Evolutionary conservation across 1,140 invertebrate species (phyloP).

Genomic region (Schlechtendalia chinensis): DNA sequence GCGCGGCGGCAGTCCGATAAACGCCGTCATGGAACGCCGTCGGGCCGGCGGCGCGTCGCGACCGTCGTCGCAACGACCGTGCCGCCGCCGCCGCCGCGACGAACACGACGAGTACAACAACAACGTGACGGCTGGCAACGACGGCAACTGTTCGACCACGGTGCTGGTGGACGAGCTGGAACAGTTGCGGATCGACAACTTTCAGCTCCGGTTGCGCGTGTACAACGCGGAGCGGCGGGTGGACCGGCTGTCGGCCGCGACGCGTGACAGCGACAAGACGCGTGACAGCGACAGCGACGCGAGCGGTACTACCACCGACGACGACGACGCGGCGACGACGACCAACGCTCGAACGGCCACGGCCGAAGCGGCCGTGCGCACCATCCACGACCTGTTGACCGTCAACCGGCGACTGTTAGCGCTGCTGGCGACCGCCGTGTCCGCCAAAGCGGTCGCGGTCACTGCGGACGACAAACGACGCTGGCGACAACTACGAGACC

Average conservation of each 20-base stretch:
- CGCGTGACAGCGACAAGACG: too few relatives aligned
- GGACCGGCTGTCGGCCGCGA: not conserved
- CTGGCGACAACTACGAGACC: not conserved
- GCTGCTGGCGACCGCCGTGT: not conserved
- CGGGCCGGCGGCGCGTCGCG: too few relatives aligned
- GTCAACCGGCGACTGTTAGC: conserved; percentile 15
- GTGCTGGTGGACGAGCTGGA: conserved; percentile 5
- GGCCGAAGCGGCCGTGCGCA: conserved; percentile 16
- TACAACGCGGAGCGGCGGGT: conserved; percentile 20
- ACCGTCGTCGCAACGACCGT: not conserved
- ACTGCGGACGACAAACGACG: not conserved
- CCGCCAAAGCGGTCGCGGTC: conserved; percentile 6
- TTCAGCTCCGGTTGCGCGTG: conserved; percentile 23
- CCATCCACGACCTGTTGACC: conserved; percentile 21
- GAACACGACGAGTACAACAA: not conserved
- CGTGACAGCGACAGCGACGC: not conserved
- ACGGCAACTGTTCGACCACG: not conserved
- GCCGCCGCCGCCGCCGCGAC: too few relatives aligned
- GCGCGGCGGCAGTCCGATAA: too few relatives aligned
- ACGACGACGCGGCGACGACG: not conserved
- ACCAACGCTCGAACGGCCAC: not conserved
- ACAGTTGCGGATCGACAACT: conserved; percentile 19
- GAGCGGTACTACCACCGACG: too few relatives aligned
- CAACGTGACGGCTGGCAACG: not conserved
- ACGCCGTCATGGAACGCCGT: not conserved